Conservation (phyloP, 1,140 invertebrate species). For the Trypoxylus dichotomus region DNA sequence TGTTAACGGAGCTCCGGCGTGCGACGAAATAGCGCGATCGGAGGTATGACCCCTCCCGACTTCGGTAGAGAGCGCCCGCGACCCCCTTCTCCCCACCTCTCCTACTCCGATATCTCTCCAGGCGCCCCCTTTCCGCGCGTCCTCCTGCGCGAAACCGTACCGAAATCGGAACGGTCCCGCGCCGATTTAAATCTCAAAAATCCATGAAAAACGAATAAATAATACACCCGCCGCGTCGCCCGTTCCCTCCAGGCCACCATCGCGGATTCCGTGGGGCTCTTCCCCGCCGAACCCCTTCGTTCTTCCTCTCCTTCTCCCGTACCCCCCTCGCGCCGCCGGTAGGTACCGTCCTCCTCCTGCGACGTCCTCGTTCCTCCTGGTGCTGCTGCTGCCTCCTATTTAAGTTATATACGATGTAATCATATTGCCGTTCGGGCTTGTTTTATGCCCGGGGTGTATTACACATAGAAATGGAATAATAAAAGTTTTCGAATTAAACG, state of each 20-base stretch:
- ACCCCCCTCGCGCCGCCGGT: neutral
- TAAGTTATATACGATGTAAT: conserved; percentile 37
- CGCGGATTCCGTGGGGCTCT: conserved; percentile 12
- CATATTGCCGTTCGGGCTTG: conserved; percentile 34
- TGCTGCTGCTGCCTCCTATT: conserved; percentile 26
- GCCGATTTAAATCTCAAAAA: conserved; percentile 55
- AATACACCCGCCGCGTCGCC: conserved; percentile 40
- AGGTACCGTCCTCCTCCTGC: neutral
- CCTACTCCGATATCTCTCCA: conserved; percentile 25
- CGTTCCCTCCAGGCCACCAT: neutral
- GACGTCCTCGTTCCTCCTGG: conserved; percentile 17
- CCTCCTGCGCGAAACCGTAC: conserved; percentile 48
- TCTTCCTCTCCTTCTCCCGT: neutral
- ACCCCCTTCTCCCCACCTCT: conserved; percentile 37
- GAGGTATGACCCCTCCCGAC: conserved; percentile 44
- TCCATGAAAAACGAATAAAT: conserved; percentile 56
- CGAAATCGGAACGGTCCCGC: conserved; percentile 47
- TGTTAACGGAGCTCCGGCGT: conserved; percentile 38
- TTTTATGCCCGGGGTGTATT: conserved; percentile 29
- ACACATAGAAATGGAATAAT: conserved; percentile 23
- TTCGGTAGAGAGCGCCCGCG: neutral
- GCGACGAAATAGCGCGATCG: conserved; percentile 42
- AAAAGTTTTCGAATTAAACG: conserved; percentile 24
- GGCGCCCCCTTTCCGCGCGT: conserved; percentile 45
- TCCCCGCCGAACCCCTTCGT: conserved; percentile 10